Conservation (phyloP, 2,888 invertebrate species). For the Lepidocyrtoides sp. region DNA sequence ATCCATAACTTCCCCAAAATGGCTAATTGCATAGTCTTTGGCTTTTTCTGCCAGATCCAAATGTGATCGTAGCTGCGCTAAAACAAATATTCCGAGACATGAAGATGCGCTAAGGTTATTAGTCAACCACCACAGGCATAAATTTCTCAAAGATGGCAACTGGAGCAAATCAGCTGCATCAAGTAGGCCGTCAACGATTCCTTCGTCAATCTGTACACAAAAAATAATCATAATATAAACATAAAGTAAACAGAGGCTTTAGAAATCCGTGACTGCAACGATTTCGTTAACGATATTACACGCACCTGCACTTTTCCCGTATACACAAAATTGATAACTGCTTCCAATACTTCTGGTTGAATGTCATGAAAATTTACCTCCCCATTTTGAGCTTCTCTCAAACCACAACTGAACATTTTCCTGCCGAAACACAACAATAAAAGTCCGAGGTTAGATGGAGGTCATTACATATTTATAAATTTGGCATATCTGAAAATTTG, state of each 20-base stretch:
- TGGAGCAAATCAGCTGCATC: constrained; percentile 86
- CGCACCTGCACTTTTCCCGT: constrained; percentile 85
- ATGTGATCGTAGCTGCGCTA: constrained; percentile 85
- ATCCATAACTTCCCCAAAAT: constrained; percentile 85
- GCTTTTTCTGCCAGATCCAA: constrained; percentile 85
- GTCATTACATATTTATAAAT: too few species aligned
- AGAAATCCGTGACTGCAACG: too few species aligned
- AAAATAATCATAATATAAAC: neutral
- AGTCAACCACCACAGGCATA: constrained; percentile 85
- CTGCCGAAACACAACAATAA: constrained; percentile 73
- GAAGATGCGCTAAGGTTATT: constrained; percentile 85
- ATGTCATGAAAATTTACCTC: constrained; percentile 85
- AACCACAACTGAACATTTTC: constrained; percentile 86
- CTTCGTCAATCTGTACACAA: constrained; percentile 85
- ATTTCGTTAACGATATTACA: too few species aligned
- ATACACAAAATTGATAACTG: constrained; percentile 86
- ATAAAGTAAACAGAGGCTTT: neutral
- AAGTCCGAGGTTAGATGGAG: too few species aligned
- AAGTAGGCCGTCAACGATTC: constrained; percentile 85
- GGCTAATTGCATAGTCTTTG: constrained; percentile 85
- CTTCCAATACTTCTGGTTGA: constrained; percentile 84
- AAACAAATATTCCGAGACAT: constrained; percentile 85
- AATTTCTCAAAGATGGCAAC: constrained; percentile 85
- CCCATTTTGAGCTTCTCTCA: constrained; percentile 85
- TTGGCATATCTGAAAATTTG: too few species aligned